These are phyloP conservation scores for Drosophila kurseongensis DNA, from an alignment of 1,140 invertebrate species.

Conservation along the genomic window DNA sequence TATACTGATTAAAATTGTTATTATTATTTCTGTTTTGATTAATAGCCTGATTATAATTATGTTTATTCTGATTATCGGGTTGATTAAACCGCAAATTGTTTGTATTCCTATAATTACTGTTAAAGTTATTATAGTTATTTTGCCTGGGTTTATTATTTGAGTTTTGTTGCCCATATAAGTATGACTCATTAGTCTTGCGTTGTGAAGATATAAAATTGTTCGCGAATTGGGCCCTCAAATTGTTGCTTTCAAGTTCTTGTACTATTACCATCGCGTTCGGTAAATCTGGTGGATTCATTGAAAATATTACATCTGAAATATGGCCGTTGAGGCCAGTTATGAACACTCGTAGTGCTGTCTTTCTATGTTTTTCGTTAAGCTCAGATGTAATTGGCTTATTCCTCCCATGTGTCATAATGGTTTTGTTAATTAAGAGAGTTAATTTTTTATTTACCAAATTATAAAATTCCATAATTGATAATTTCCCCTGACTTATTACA, in stretches of 20 bases:
- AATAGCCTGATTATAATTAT: too few species aligned
- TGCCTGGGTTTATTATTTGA: not conserved
- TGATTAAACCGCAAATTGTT: not conserved
- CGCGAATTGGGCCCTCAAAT: not conserved
- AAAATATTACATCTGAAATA: not conserved
- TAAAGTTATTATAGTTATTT: not conserved
- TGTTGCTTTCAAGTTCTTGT: not conserved
- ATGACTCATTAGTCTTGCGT: not conserved
- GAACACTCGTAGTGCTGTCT: not conserved
- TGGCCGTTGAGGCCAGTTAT: slow-evolving; percentile 2
- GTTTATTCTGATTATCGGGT: not conserved
- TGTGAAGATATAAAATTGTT: not conserved
- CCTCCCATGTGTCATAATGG: too few species aligned
- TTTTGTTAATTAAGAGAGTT: too few species aligned
- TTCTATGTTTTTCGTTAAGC: not conserved
- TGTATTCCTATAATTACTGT: not conserved
- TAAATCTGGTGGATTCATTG: slow-evolving; percentile 7
- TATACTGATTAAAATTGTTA: too few species aligned
- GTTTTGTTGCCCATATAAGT: not conserved
- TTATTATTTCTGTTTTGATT: too few species aligned
- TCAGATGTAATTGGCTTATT: too few species aligned
- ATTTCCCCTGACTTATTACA: too few species aligned
- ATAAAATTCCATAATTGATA: too few species aligned
- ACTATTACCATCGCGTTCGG: slow-evolving; percentile 1
- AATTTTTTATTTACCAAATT: too few species aligned